Base-by-base conservation (phyloP, 2,113 vertebrate genomes). In the Gulo gulo region DNA sequence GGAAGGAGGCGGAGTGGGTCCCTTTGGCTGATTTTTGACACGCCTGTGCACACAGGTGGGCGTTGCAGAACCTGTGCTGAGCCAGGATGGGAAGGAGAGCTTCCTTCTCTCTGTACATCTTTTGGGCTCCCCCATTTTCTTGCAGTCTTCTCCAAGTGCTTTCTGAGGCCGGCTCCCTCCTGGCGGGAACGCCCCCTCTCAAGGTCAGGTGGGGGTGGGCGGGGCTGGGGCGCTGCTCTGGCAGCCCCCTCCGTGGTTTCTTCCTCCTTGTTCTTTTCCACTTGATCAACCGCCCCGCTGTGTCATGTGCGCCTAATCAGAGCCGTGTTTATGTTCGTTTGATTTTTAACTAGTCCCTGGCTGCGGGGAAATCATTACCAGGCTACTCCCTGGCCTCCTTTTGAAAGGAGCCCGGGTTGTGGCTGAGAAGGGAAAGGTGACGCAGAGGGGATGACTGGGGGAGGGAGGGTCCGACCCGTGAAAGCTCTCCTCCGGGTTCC, bases 311-410 rank as follows among this genome's bases (percentile, higher is more conserved):
- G 0, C 1, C 50, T 34, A 11, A 20, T 29, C 69, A 29, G 87
- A 11, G 8, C 63, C 0, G 0, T 15, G 11, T 61, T 24, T 85
- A 11, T 9, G 13, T 21, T 31, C 39, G 61, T 87, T 67, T 88
- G 91, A 47, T 79, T 87, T 93, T 87, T 59, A 90, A 88, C 55
- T 42, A 73, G 91, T 15, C 26, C 12, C 91, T 2, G 24, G 67
- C 4, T 1, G 1, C 12, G 5, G 47, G 88, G 69, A 24, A 52
- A 31, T 45, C 11, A 6, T 71, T 80, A n/a, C n/a, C 42, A 57
- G 47, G 29, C 10, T 16, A 52, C 24, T 8, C 39, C 7, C 8
- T 45, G 34, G 73, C 50, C 76, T 61, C 26, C 21, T 39, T 65
- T 8, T 36, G 65, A 13, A 79, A 34, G 45, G 21, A 57, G 82